These are phyloP conservation scores for Hirtodrosophila cameraria DNA, from an alignment of 2,888 invertebrate genomes.

Conservation along the genomic window DNA sequence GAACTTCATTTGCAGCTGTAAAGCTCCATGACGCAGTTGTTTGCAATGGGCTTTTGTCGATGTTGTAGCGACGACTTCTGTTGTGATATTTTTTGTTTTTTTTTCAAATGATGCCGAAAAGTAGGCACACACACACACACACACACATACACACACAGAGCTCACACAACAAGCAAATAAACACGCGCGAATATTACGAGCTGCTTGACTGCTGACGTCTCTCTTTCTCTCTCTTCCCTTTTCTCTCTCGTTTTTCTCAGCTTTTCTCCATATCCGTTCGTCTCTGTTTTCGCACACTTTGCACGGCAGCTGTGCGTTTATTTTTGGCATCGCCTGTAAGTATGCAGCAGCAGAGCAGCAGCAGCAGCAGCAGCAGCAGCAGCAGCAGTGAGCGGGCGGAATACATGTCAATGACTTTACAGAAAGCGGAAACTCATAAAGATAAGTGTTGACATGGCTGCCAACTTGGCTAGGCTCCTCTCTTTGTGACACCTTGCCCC, in stretches of 20 bases:
- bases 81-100: conserved; percentile 54
- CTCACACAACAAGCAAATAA: conserved; percentile 54
- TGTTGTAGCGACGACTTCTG: conserved; percentile 31
- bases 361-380: background rate
- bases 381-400: conserved; percentile 33
- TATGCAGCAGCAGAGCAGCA: conserved; percentile 36
- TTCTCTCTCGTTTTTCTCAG: background rate
- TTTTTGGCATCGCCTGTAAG: conserved; percentile 53
- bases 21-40: conserved; percentile 45
- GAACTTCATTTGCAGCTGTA: conserved; percentile 26
- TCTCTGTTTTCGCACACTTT: conserved; percentile 12
- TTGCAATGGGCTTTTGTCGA: conserved; percentile 46
- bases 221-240: background rate
- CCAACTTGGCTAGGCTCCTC: conserved; percentile 55
- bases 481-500: conserved; percentile 3
- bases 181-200: conserved; percentile 65
- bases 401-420: conserved; percentile 82
- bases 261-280: conserved; percentile 1
- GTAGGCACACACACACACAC: conserved; percentile 48
- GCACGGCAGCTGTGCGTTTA: conserved; percentile 56
- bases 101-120: conserved; percentile 56
- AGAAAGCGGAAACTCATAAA: conserved; percentile 83
- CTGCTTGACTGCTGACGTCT: conserved; percentile 48
- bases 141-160: conserved; percentile 5
- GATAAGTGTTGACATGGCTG: conserved; percentile 82